A percentile compares a stretch with the other conserved stretches of the same genome.
phyloP scores from a whole-genome alignment of 2,113 vertebrate genomes.

The Urocolius indicus region DNA sequence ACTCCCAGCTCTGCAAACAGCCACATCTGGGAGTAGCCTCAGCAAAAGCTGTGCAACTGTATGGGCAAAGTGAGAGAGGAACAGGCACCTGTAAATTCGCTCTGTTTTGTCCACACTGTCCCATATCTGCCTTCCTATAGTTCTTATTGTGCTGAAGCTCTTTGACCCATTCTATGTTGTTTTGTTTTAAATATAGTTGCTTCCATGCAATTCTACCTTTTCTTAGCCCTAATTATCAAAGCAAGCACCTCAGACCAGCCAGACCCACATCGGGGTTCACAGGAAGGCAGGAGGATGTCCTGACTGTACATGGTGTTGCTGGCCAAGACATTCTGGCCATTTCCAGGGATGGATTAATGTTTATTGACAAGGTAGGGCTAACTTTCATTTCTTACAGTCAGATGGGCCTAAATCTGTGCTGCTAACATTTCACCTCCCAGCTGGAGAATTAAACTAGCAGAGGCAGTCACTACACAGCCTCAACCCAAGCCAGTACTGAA shows the following conservation, averaged over 20 bases:
- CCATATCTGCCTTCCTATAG: not conserved
- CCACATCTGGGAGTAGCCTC: not conserved
- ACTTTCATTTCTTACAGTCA: not conserved
- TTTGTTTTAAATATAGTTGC: not conserved
- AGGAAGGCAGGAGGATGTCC: no score
- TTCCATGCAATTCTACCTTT: not conserved
- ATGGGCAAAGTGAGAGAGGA: not conserved
- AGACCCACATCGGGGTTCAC: fast-evolving
- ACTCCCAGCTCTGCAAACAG: not conserved
- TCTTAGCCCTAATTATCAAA: not conserved
- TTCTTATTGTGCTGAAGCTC: not conserved
- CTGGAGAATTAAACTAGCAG: not conserved
- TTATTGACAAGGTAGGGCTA: not conserved
- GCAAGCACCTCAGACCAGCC: not conserved
- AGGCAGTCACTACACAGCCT: not conserved
- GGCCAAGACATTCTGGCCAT: not conserved
- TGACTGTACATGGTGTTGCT: fast-evolving
- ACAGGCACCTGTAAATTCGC: fast-evolving
- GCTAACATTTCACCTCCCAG: not conserved
- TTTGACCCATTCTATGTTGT: not conserved
- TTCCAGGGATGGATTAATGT: not conserved
- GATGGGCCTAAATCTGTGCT: not conserved
- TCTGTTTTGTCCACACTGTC: not conserved
- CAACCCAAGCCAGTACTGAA: not conserved
- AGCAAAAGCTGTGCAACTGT: not conserved